Evolutionary conservation across 1,140 invertebrate genomes (phyloP).

Genomic region (Caerostris extrusa): DNA sequence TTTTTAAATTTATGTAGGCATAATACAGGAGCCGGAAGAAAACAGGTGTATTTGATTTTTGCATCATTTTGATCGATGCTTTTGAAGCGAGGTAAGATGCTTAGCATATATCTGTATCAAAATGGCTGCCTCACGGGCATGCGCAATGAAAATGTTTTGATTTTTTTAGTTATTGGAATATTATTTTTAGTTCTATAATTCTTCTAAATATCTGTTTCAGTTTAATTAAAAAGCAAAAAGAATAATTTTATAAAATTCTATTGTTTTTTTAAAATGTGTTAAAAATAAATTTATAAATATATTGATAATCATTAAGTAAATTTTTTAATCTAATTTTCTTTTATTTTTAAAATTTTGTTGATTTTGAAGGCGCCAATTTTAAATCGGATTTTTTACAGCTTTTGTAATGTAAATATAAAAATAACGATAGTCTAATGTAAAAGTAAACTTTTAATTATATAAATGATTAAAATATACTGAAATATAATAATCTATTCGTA

Average conservation of each 20-base stretch:
- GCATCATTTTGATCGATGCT: slow-evolving; percentile 93
- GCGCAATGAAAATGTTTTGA: slow-evolving; percentile 42
- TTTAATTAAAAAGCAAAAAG: too few species aligned
- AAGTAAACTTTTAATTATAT: too few species aligned
- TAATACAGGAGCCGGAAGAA: slow-evolving; percentile 98
- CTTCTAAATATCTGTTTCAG: too few species aligned
- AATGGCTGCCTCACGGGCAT: slow-evolving; percentile 58
- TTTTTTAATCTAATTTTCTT: background rate
- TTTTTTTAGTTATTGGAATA: background rate
- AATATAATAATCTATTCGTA: too few species aligned
- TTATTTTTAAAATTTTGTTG: background rate
- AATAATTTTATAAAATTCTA: too few species aligned
- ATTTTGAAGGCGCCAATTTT: background rate
- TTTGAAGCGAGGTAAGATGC: slow-evolving; percentile 87
- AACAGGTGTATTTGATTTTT: slow-evolving; percentile 95
- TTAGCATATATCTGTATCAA: slow-evolving; percentile 44
- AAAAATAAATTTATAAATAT: background rate
- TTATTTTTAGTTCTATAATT: background rate
- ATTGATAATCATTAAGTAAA: background rate
- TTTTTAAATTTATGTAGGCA: slow-evolving; percentile 84
- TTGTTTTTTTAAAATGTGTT: too few species aligned
- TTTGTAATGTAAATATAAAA: background rate
- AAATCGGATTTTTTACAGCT: background rate
- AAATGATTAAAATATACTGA: too few species aligned
- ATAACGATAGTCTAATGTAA: too few species aligned